Evolutionary conservation across 2,113 vertebrate genomes (phyloP).

Genomic region (Lepisosteus osseus): DNA sequence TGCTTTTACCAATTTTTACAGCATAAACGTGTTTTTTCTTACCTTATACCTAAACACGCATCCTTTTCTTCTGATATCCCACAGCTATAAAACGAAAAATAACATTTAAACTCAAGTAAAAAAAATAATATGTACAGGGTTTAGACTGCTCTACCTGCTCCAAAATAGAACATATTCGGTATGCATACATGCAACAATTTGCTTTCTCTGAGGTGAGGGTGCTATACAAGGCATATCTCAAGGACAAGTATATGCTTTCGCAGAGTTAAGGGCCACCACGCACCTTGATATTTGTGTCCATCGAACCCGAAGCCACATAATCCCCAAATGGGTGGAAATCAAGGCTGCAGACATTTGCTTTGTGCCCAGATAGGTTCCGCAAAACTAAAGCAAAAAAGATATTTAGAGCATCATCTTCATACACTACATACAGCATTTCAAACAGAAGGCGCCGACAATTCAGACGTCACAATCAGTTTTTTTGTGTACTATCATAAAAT

Average conservation of each 20-base stretch:
- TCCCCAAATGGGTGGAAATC: constrained; percentile 89
- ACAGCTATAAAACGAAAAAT: constrained; percentile 69
- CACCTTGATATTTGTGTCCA: constrained; percentile 96
- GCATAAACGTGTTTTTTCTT: constrained; percentile 19
- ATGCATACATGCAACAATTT: too few relatives aligned
- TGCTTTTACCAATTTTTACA: too few relatives aligned
- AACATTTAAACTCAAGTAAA: too few relatives aligned
- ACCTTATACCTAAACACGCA: constrained; percentile 93
- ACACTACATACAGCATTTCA: too few relatives aligned
- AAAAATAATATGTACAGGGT: too few relatives aligned
- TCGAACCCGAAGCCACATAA: constrained; percentile 87
- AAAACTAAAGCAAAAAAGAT: constrained; percentile 64
- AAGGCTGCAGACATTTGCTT: constrained; percentile 88
- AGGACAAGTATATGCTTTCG: too few relatives aligned
- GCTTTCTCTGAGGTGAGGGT: too few relatives aligned
- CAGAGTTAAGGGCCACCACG: background rate
- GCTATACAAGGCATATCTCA: too few relatives aligned
- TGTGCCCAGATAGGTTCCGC: constrained; percentile 85
- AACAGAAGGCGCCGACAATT: too few relatives aligned
- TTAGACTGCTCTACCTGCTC: too few relatives aligned
- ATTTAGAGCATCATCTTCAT: background rate
- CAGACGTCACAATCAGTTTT: too few relatives aligned
- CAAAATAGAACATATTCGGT: too few relatives aligned
- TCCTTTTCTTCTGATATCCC: constrained; percentile 92
- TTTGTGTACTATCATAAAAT: background rate